Percentiles rank a stretch among this genome's conserved stretches.
Conservation (phyloP, 2,888 invertebrate genomes). For the Tenthredo distinguenda region DNA sequence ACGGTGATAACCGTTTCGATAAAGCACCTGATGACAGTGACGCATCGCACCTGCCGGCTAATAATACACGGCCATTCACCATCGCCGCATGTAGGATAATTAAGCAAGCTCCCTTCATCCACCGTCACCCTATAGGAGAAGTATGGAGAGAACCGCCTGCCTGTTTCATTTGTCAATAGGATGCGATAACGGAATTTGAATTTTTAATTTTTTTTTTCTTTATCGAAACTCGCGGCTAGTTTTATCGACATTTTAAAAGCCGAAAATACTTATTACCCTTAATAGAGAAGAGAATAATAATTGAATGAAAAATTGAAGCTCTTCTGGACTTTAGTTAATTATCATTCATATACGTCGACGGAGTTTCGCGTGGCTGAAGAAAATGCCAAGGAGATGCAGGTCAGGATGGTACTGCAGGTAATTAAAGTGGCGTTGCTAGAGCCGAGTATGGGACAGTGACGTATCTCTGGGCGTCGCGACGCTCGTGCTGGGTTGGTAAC, state of each 20-base stretch:
- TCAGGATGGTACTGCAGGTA: constrained; percentile 60
- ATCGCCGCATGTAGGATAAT: constrained; percentile 40
- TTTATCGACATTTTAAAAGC: neutral
- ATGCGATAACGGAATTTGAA: neutral
- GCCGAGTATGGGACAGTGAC: constrained; percentile 68
- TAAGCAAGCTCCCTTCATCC: constrained; percentile 22
- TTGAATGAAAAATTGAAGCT: neutral
- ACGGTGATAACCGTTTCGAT: constrained; percentile 71
- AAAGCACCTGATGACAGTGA: constrained; percentile 74
- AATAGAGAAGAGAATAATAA: neutral
- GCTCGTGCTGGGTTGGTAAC: constrained; percentile 8
- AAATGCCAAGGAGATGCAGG: neutral
- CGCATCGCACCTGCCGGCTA: constrained; percentile 69
- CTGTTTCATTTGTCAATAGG: constrained; percentile 4
- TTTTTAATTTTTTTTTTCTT: neutral
- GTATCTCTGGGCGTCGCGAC: constrained; percentile 68
- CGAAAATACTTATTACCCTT: no score
- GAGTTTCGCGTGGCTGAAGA: neutral
- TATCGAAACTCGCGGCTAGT: neutral
- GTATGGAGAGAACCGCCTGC: neutral
- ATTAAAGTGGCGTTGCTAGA: constrained; percentile 72
- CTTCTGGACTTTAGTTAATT: neutral
- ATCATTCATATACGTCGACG: neutral
- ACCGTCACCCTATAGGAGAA: neutral
- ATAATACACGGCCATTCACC: constrained; percentile 43